phyloP scores from a whole-genome alignment of 2,888 invertebrate genomes.

The Eupeodes latifasciatus region DNA sequence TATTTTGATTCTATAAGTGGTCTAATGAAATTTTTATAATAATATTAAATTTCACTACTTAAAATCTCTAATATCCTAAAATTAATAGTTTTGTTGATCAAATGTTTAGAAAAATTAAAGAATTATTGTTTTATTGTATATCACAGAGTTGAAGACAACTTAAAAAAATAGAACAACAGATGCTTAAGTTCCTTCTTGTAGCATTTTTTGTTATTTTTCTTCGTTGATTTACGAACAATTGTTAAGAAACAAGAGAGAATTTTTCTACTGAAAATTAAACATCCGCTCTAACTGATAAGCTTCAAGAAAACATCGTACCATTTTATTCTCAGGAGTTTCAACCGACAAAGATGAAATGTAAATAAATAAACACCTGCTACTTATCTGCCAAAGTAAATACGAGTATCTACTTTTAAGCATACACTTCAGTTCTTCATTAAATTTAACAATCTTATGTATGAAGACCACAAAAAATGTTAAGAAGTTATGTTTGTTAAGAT shows the following conservation, averaged over 20 bases:
- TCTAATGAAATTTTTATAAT: no score
- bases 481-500: no score
- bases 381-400: background rate
- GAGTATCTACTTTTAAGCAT: background rate
- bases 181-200: no score
- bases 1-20: background rate
- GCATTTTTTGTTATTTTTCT: no score
- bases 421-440: background rate
- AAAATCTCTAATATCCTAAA: no score
- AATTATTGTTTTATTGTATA: background rate
- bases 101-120: background rate
- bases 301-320: background rate
- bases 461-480: background rate
- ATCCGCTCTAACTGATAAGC: conserved; percentile 16
- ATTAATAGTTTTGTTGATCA: no score
- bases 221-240: no score
- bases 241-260: background rate
- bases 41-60: no score
- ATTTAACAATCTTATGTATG: background rate
- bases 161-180: no score
- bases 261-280: background rate
- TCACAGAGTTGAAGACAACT: no score
- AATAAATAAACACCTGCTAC: conserved; percentile 15
- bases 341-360: conserved; percentile 7
- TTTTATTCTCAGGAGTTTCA: background rate